These are phyloP conservation scores for Scaptomyza cyrtandrae DNA, from an alignment of 2,888 invertebrate genomes.

Conservation along the genomic window DNA sequence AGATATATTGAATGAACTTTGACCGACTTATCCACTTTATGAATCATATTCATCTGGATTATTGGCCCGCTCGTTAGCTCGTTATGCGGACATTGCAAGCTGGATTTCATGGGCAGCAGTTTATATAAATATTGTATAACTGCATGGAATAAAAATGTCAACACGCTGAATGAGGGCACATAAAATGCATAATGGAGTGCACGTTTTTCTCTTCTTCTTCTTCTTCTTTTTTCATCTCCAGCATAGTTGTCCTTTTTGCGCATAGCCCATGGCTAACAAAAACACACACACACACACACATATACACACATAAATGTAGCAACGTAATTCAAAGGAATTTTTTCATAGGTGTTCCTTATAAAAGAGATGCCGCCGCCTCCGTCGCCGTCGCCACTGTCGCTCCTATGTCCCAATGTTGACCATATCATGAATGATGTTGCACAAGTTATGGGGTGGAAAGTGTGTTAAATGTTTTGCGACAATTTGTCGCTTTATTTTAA, in stretches of 20 bases:
- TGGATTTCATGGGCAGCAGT: slow-evolving; percentile 37
- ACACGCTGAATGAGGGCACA: slow-evolving; percentile 65
- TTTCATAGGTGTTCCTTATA: slow-evolving; percentile 66
- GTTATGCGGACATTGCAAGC: neutral
- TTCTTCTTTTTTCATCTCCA: slow-evolving; percentile 24
- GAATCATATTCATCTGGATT: slow-evolving; percentile 1
- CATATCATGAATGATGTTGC: slow-evolving; percentile 38
- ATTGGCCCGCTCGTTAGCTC: slow-evolving; percentile 10
- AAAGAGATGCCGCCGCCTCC: slow-evolving; percentile 48
- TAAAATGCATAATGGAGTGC: slow-evolving; percentile 76
- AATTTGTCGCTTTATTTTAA: slow-evolving; percentile 74
- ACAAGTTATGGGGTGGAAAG: slow-evolving; percentile 21
- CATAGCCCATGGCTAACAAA: slow-evolving; percentile 64
- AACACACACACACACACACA: slow-evolving; percentile 16
- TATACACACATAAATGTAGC: slow-evolving; percentile 30
- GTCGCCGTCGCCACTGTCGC: slow-evolving; percentile 12
- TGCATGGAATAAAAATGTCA: slow-evolving; percentile 76
- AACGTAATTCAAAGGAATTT: slow-evolving; percentile 76
- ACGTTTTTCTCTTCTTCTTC: slow-evolving; percentile 15
- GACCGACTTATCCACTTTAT: neutral
- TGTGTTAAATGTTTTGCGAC: slow-evolving; percentile 78
- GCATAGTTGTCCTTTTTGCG: slow-evolving; percentile 76
- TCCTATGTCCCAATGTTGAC: slow-evolving; percentile 56
- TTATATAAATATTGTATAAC: slow-evolving; percentile 71
- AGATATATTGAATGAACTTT: too few relatives aligned